Evolutionary conservation across 1,140 invertebrate species (phyloP), one percentile per base, ranked within the genome.

Genomic region (Brachionus paranguensis): DNA sequence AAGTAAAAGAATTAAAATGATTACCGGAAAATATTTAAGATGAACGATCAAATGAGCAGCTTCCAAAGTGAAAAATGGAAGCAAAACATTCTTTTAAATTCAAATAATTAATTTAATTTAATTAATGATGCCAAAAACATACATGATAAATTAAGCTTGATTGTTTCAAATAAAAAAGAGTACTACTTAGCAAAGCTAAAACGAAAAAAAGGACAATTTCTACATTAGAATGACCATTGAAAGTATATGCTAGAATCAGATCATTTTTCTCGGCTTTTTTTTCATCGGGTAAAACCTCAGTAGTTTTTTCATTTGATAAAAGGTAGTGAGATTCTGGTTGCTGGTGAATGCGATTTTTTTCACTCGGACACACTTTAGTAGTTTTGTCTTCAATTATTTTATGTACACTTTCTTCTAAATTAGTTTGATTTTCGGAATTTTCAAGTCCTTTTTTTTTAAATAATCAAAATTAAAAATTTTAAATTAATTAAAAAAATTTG

Each of bases 1-100:
- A 37, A 70, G 33, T 70, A 29, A 64, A 64, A 24, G 17, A 10
- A 20, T 47, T n/a, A 10, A n/a, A 41, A 20, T 1, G 0, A 24
- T 76, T 50, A 76, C 72, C 20, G 72, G 72, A 24, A 76, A 12
- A 76, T 50, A 76, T 27, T 76, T 76, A 37, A 76, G 27, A 50
- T 76, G 72, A 50, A 76, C 8, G 20, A 50, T 37, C 27, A 76
- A 50, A 76, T 76, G 72, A 27, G 27, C 72, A 8, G 27, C n/a
- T 10, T 76, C 72, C 14, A 76, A 24, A 29, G 43, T 50, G 27
- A 76, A 76, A 76, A 76, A 76, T 76, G 72, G 72, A 11, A 76
- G 47, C 24, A 76, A 37, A 27, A 76, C 72, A 76, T 76, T 76
- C 72, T 76, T 50, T 50, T 50, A 53, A 50, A 53, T 50, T 50